Base-by-base conservation (phyloP, 2,113 vertebrate species). In the Azemiops feae region DNA sequence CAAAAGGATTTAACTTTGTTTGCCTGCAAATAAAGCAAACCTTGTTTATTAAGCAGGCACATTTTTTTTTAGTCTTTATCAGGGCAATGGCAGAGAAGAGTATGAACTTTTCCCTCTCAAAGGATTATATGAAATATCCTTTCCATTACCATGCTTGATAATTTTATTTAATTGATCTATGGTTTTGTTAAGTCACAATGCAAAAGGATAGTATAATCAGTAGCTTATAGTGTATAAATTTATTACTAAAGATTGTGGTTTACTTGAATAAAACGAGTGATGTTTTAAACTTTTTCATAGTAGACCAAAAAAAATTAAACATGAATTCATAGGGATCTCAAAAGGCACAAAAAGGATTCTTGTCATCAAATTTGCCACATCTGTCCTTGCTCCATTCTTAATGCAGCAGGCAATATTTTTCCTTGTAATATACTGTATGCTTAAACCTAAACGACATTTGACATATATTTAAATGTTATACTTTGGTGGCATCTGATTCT, bases 231-330 rank as follows among this genome's bases (percentile, higher is more conserved):
- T 27, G 25, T 53, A 47, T 93, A 89, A 16, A 52, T 91, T 93
- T 95, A 91, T 94, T 93, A 95, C 95, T 96, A 96, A 96, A 2
- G 69, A 96, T 96, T 97, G 97, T 97, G 98, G 97, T 98, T 90
- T 98, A 98, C 97, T 98, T 98, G 98, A 98, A 98, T 98, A 98
- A 98, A 98, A 97, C 96, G 92, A 97, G 95, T 96, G 96, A 96
- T 81, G 87, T 95, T 92, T 91, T 94, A 45, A 16, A 81, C 91
- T 95, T 93, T 81, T 60, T 85, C 20, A 16, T 39, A 25, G 39
- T 22, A 85, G 52, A 4, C 34, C 50, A 45, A 74, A 81, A 74
- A 58, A 39, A 81, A 54, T 27, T 53, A 53, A 87, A 9, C 52
- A 10, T 45, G 14, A 25, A 54, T 52, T 55, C 20, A 4, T 7